Percentiles rank a stretch among this genome's conserved stretches.
Conservation (phyloP, 2,113 vertebrate species). For the Channa argus region DNA sequence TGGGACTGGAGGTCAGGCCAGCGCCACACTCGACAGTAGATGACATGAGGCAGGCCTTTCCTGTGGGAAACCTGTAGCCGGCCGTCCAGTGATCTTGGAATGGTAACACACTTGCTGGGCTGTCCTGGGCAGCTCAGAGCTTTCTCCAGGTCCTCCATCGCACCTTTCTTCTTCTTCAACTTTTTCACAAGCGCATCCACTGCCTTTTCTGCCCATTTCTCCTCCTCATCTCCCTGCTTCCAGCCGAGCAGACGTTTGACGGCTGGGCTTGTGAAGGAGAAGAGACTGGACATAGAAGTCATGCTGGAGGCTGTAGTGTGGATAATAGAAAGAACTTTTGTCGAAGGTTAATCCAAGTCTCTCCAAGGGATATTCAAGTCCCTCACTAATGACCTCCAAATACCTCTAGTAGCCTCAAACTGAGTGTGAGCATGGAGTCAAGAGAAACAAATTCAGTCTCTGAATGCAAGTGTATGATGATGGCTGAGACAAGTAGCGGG, state of each 20-base stretch:
- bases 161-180: slow-evolving; percentile 98
- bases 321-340: slow-evolving; percentile 22
- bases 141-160: slow-evolving; percentile 99
- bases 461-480: slow-evolving; percentile 29
- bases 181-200: slow-evolving; percentile 98
- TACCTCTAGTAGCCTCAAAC: slow-evolving; percentile 26
- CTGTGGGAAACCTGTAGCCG: slow-evolving; percentile 97
- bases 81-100: slow-evolving; percentile 95
- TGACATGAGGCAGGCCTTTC: slow-evolving; percentile 97
- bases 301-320: slow-evolving; percentile 61
- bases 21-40: slow-evolving; percentile 98
- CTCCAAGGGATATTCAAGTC: slow-evolving; percentile 6
- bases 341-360: slow-evolving; percentile 8
- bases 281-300: slow-evolving; percentile 97
- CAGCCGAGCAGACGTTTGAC: slow-evolving; percentile 98
- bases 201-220: slow-evolving; percentile 99
- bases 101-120: slow-evolving; percentile 98
- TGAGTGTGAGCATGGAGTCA: background rate
- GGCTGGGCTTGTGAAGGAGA: slow-evolving; percentile 99
- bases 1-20: slow-evolving; percentile 99
- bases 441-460: slow-evolving; percentile 16
- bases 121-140: slow-evolving; percentile 97
- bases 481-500: slow-evolving; percentile 57
- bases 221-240: slow-evolving; percentile 99
- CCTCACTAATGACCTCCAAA: slow-evolving; percentile 1